These are phyloP conservation scores for Podargus strigoides DNA, from an alignment of 2,797 vertebrate genomes.

Conservation along the genomic window DNA sequence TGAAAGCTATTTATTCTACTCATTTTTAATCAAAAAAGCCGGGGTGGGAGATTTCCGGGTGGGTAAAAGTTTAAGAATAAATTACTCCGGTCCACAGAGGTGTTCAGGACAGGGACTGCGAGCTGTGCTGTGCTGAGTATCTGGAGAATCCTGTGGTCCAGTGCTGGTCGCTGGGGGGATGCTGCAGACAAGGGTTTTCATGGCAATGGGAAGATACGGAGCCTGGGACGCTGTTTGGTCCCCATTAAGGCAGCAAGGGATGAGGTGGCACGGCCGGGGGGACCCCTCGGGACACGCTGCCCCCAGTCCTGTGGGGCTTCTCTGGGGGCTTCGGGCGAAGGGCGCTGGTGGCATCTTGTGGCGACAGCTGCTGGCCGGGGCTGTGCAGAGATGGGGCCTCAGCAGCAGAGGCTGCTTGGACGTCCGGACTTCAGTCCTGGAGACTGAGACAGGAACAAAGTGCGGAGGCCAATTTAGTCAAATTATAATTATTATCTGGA, in stretches of 20 bases:
- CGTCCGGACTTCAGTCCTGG: rapidly evolving
- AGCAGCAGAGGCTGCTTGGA: not conserved
- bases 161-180: rapidly evolving
- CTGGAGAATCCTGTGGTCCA: not conserved
- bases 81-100: not conserved
- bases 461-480: too few relatives aligned
- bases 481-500: too few relatives aligned
- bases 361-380: not conserved
- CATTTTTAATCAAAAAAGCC: not conserved
- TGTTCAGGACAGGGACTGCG: rapidly evolving
- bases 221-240: not conserved
- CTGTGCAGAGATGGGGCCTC: rapidly evolving
- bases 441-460: too few relatives aligned
- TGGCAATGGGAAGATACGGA: not conserved
- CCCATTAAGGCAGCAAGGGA: rapidly evolving
- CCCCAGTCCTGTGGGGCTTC: not conserved
- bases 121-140: not conserved
- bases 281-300: not conserved
- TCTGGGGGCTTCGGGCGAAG: not conserved
- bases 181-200: not conserved
- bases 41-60: not conserved
- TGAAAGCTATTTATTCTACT: not conserved
- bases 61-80: not conserved
- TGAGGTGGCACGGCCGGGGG: rapidly evolving
- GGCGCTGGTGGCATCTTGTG: slow-evolving; percentile 43